Conservation (phyloP, 2,888 invertebrate genomes). For the Keiferia lycopersicella region DNA sequence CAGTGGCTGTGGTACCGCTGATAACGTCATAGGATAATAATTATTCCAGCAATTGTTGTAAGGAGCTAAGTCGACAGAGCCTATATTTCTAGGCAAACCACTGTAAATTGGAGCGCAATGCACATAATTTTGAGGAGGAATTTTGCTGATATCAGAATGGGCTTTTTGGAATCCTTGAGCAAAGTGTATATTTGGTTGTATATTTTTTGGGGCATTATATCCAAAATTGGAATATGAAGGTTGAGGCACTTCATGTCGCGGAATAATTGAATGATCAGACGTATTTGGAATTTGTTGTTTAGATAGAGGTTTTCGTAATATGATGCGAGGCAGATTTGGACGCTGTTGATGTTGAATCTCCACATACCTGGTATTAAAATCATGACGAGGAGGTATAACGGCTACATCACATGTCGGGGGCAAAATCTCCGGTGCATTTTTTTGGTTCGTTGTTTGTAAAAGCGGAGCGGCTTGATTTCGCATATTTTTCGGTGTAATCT, state of each 20-base stretch:
- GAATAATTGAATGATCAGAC: neutral
- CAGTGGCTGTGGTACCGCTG: slow-evolving; percentile 24
- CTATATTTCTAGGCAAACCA: slow-evolving; percentile 22
- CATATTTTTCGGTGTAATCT: neutral
- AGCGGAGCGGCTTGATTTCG: neutral
- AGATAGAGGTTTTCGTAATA: neutral
- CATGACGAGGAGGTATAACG: neutral
- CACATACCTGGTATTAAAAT: neutral
- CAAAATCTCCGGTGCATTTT: neutral
- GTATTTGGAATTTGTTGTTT: neutral
- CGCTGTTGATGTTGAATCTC: neutral
- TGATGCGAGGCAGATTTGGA: neutral
- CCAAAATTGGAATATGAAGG: neutral
- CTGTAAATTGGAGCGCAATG: slow-evolving; percentile 12
- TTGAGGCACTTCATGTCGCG: neutral
- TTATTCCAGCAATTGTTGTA: slow-evolving; percentile 4
- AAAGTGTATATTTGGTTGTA: neutral
- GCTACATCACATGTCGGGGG: slow-evolving; percentile 16
- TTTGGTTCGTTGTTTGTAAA: neutral
- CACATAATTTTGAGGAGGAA: neutral
- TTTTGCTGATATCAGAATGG: neutral
- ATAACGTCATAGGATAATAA: neutral
- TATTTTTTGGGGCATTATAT: neutral
- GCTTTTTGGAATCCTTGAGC: slow-evolving; percentile 2
- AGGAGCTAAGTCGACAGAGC: neutral